Conservation (phyloP, 2,888 invertebrate genomes). For the Agrotis ipsilon region DNA sequence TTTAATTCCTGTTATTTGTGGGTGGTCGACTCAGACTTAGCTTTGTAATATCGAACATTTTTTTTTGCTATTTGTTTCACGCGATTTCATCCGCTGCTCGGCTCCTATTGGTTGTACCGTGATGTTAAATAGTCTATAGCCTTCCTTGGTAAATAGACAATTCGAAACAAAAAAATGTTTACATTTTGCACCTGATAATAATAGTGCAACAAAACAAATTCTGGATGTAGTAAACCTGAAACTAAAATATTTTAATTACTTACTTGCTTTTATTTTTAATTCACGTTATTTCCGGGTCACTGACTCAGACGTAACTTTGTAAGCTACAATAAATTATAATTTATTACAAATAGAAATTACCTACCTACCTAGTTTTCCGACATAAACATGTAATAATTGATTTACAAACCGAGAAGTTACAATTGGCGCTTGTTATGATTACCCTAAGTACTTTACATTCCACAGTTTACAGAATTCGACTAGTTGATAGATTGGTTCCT, state of each 20-base stretch:
- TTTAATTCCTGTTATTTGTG: constrained; percentile 8
- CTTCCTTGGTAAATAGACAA: no score
- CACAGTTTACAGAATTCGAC: constrained; percentile 13
- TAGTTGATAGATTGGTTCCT: constrained; percentile 13
- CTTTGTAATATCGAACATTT: no score
- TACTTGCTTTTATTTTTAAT: constrained; percentile 8
- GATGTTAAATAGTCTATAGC: no score
- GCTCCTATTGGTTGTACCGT: no score
- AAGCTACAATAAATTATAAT: background rate
- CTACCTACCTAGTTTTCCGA: constrained; percentile 23
- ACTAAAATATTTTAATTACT: constrained; percentile 19
- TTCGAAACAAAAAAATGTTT: no score
- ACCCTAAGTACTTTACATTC: constrained; percentile 18
- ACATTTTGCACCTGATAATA: no score
- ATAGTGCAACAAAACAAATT: no score
- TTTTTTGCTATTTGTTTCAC: no score
- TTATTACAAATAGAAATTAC: constrained; percentile 18
- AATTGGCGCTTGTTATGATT: constrained; percentile 32
- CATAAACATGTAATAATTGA: constrained; percentile 22
- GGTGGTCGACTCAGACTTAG: constrained; percentile 5
- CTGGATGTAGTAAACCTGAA: constrained; percentile 36
- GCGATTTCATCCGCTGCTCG: no score
- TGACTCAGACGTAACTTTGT: constrained; percentile 15
- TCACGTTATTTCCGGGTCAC: constrained; percentile 8
- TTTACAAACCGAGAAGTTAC: constrained; percentile 24